Evolutionary conservation across 2,888 invertebrate species (phyloP).

Genomic region (Apodemia hepburni): DNA sequence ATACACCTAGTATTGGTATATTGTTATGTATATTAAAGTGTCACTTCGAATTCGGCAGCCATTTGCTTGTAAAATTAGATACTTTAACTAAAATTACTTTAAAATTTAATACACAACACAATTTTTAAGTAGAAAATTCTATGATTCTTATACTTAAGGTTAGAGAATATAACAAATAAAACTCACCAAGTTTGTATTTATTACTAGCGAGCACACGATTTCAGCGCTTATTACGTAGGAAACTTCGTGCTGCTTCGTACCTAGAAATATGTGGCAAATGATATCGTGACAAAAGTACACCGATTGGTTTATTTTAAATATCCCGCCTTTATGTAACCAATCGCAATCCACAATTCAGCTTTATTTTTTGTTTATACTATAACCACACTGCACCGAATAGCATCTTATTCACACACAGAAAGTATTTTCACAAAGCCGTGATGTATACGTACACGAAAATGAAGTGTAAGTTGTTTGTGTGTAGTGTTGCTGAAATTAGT

Average conservation of each 20-base stretch:
- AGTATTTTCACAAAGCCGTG: slow-evolving; percentile 46
- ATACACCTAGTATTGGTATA: not conserved
- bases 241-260: slow-evolving; percentile 65
- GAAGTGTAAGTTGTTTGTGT: slow-evolving; percentile 26
- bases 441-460: slow-evolving; percentile 28
- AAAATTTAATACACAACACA: slow-evolving; percentile 31
- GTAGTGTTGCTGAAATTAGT: slow-evolving; percentile 24
- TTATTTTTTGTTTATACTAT: slow-evolving; percentile 76
- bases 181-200: slow-evolving; percentile 70
- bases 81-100: slow-evolving; percentile 59
- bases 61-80: slow-evolving; percentile 78
- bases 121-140: not conserved
- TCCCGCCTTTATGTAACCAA: slow-evolving; percentile 66
- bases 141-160: not conserved
- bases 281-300: slow-evolving; percentile 51
- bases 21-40: slow-evolving; percentile 44
- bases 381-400: slow-evolving; percentile 49
- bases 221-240: slow-evolving; percentile 78
- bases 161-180: slow-evolving; percentile 43
- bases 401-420: slow-evolving; percentile 58
- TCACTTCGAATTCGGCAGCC: slow-evolving; percentile 74
- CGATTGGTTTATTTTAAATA: slow-evolving; percentile 68
- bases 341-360: slow-evolving; percentile 52
- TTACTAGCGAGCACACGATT: slow-evolving; percentile 73
- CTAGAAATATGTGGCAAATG: slow-evolving; percentile 61